Evolutionary conservation across 1,140 invertebrate species (phyloP).

Genomic region (Cyclina sinensis): DNA sequence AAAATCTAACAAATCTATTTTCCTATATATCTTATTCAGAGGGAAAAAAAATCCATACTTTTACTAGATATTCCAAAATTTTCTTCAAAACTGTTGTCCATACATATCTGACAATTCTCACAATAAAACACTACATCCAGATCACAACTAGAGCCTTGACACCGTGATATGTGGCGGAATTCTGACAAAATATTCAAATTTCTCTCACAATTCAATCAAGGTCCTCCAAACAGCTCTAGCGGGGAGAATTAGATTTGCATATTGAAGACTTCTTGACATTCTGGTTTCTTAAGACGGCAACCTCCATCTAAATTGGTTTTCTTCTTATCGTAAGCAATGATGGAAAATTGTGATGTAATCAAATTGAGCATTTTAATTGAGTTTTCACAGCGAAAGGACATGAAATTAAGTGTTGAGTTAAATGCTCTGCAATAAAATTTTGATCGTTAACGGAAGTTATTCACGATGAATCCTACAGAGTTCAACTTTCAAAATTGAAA

Average conservation of each 20-base stretch:
- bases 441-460: too few relatives aligned
- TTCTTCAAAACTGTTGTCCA: neutral
- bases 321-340: conserved; percentile 4
- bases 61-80: too few relatives aligned
- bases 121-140: neutral
- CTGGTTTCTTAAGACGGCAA: neutral
- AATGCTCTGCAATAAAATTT: too few relatives aligned
- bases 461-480: too few relatives aligned
- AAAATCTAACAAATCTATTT: too few relatives aligned
- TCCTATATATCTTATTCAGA: too few relatives aligned
- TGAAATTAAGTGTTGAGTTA: too few relatives aligned
- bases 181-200: conserved; percentile 39
- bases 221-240: conserved; percentile 1
- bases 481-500: too few relatives aligned
- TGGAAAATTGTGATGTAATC: neutral
- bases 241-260: conserved; percentile 56
- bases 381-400: too few relatives aligned
- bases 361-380: too few relatives aligned
- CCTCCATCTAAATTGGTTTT: neutral
- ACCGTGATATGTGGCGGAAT: neutral
- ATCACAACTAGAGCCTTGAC: neutral
- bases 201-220: neutral
- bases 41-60: too few relatives aligned
- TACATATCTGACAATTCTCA: neutral
- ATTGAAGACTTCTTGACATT: conserved; percentile 49